These are phyloP conservation scores for Hyla sarda DNA, from an alignment of 2,113 vertebrate species.

Conservation along the genomic window DNA sequence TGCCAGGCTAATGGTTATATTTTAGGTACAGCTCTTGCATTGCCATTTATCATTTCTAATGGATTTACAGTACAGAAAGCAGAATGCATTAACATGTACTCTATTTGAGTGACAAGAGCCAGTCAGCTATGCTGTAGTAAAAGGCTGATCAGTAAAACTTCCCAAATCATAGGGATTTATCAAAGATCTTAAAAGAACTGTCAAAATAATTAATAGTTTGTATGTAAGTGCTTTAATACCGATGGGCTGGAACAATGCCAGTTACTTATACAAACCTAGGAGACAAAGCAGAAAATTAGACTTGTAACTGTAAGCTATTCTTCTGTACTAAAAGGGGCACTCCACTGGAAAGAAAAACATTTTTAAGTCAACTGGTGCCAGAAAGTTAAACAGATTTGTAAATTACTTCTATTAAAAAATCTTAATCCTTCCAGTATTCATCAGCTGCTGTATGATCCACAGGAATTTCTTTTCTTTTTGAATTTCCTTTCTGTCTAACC, in stretches of 20 bases:
- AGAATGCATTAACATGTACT: neutral
- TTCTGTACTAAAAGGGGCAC: constrained; percentile 44
- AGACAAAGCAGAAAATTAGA: constrained; percentile 49
- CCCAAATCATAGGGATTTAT: constrained; percentile 32
- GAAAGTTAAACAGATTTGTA: too few species aligned
- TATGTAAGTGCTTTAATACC: constrained; percentile 46
- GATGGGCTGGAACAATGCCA: constrained; percentile 39
- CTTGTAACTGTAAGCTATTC: constrained; percentile 29
- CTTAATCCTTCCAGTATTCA: too few species aligned
- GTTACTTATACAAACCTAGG: constrained; percentile 17
- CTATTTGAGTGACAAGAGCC: constrained; percentile 16
- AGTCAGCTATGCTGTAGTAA: constrained; percentile 8
- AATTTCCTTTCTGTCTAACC: too few species aligned
- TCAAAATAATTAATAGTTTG: constrained; percentile 53
- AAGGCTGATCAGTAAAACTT: constrained; percentile 9
- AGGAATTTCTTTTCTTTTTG: too few species aligned
- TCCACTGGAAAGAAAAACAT: too few species aligned
- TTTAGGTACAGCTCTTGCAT: neutral
- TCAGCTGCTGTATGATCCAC: too few species aligned
- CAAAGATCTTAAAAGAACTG: constrained; percentile 39
- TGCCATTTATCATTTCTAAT: neutral
- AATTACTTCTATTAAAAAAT: too few species aligned
- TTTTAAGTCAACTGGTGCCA: too few species aligned
- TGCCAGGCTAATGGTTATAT: neutral
- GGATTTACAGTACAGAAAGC: neutral